These are phyloP conservation scores for Actinia equina DNA, from an alignment of 64 coral and sea anemone genomes.

Conservation along the genomic window DNA sequence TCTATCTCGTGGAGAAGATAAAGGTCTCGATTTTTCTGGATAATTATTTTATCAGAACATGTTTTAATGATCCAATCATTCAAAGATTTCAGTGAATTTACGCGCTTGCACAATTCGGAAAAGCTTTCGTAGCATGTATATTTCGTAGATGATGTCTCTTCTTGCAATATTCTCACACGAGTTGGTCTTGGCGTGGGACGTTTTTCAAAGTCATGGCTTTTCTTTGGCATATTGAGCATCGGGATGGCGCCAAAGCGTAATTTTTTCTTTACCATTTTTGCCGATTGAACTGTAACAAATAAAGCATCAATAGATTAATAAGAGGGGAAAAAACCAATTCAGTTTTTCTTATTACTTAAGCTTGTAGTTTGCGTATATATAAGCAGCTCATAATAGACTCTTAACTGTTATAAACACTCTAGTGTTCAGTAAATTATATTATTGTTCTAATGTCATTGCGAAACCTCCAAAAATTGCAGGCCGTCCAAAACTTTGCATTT, in stretches of 20 bases:
- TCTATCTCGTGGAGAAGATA: conserved; percentile 25
- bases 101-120: conserved; percentile 1
- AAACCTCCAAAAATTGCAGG: too few species aligned
- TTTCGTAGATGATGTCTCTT: background rate
- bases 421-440: too few species aligned
- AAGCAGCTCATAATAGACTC: too few species aligned
- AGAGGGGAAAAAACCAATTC: too few species aligned
- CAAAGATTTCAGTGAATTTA: conserved; percentile 1
- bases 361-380: too few species aligned
- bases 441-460: too few species aligned
- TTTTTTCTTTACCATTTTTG: conserved; percentile 28
- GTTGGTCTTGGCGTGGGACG: background rate
- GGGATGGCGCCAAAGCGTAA: conserved; percentile 18
- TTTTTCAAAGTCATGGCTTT: conserved; percentile 6
- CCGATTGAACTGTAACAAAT: background rate
- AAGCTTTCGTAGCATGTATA: conserved; percentile 21
- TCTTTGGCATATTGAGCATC: conserved; percentile 12
- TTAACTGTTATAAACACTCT: too few species aligned
- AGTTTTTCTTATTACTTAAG: too few species aligned
- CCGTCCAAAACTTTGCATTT: too few species aligned
- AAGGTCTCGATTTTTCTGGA: conserved; percentile 23
- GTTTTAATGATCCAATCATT: conserved; percentile 26
- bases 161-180: background rate
- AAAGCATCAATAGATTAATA: too few species aligned
- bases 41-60: conserved; percentile 24